Conservation (phyloP, 2,113 vertebrate species). For the Peromyscus leucopus region DNA sequence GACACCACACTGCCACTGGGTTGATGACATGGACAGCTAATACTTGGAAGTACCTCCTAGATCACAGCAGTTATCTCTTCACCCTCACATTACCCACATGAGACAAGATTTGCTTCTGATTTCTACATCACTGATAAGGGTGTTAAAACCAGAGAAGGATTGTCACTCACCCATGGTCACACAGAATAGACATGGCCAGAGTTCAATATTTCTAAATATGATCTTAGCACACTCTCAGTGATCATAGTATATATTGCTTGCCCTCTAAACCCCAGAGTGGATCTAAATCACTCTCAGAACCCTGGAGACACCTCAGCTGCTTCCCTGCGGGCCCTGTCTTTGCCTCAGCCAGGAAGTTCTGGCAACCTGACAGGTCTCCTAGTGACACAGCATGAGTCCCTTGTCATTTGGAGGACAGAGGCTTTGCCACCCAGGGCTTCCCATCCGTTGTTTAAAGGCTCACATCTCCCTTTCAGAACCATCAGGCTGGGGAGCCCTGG, state of each 20-base stretch:
- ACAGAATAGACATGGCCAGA: not conserved
- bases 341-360: constrained; percentile 59
- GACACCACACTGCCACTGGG: not conserved
- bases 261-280: not conserved
- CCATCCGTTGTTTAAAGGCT: constrained; percentile 68
- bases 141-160: not conserved
- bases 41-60: not conserved
- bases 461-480: constrained; percentile 28
- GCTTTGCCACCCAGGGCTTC: constrained; percentile 66
- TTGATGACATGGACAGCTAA: not conserved
- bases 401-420: constrained; percentile 62
- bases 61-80: not conserved
- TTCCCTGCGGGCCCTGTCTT: not conserved
- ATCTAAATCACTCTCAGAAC: not conserved
- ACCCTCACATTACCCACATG: not conserved
- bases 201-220: not conserved
- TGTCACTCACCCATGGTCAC: not conserved
- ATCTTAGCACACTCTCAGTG: not conserved
- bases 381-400: constrained; percentile 45
- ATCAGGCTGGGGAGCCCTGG: constrained; percentile 56
- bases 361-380: constrained; percentile 60
- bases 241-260: not conserved
- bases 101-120: not conserved
- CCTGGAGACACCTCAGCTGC: not conserved
- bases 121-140: not conserved